These are phyloP conservation scores for Abrostola tripartita DNA, from an alignment of 2,888 invertebrate species.

Conservation along the genomic window DNA sequence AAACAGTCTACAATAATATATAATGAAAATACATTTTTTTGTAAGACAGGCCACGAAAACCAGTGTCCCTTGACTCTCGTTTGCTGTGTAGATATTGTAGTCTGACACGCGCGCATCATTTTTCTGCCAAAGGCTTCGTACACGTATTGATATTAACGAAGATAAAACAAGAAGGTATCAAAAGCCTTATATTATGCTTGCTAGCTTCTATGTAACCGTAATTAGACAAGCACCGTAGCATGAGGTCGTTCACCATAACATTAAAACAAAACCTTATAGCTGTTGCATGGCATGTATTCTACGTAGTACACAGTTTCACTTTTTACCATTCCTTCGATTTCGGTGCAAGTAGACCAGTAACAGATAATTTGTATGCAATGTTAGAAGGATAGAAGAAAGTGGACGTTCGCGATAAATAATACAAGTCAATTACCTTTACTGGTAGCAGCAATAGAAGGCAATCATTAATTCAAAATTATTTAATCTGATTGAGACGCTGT, in stretches of 20 bases:
- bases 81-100: slow-evolving; percentile 33
- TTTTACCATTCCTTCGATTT: slow-evolving; percentile 51
- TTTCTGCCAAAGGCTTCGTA: slow-evolving; percentile 17
- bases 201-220: slow-evolving; percentile 26
- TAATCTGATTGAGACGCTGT: slow-evolving; percentile 24
- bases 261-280: slow-evolving; percentile 33
- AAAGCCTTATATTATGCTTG: background rate
- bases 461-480: slow-evolving; percentile 15
- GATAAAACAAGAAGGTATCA: background rate
- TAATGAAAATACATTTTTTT: background rate
- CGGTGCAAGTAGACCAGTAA: slow-evolving; percentile 49
- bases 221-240: slow-evolving; percentile 27
- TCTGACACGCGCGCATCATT: slow-evolving; percentile 13
- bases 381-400: slow-evolving; percentile 48
- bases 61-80: background rate
- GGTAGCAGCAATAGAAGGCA: slow-evolving; percentile 1
- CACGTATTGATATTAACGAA: background rate
- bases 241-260: slow-evolving; percentile 41
- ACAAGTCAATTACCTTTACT: slow-evolving; percentile 35
- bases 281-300: slow-evolving; percentile 55
- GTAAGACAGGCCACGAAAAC: background rate
- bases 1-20: too few relatives aligned
- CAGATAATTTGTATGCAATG: slow-evolving; percentile 46
- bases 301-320: slow-evolving; percentile 46
- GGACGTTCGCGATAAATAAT: slow-evolving; percentile 37